phyloP scores from a whole-genome alignment of 1,140 invertebrate genomes.

The Nasonia vitripennis region DNA sequence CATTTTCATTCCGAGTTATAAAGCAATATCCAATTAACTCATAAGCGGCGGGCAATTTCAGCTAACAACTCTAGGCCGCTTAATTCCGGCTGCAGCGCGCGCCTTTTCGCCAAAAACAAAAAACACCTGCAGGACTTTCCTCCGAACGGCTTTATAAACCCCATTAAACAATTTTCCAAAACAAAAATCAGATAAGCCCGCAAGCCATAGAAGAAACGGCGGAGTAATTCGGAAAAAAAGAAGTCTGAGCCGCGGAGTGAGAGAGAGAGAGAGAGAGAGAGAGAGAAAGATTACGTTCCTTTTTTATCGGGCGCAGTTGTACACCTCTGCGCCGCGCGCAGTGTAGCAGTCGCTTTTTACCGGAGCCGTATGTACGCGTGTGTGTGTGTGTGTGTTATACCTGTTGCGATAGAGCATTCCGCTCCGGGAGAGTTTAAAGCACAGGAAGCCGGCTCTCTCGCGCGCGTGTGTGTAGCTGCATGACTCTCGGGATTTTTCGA shows the following conservation, averaged over 20 bases:
- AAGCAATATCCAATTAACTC: background rate
- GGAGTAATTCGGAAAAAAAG: background rate
- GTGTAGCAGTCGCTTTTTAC: conserved; percentile 26
- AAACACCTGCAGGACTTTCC: background rate
- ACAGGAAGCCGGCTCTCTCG: background rate
- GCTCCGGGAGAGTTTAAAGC: background rate
- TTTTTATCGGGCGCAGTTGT: conserved; percentile 19
- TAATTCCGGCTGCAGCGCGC: background rate
- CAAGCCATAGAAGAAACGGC: background rate
- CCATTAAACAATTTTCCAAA: background rate
- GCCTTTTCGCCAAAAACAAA: background rate
- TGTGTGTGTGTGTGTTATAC: background rate
- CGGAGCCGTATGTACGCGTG: background rate
- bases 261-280: background rate
- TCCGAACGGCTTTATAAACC: background rate
- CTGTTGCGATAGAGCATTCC: conserved; percentile 32
- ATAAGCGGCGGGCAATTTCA: background rate
- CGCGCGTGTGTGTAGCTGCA: conserved; percentile 1
- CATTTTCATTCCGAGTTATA: background rate
- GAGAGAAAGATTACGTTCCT: conserved; percentile 34
- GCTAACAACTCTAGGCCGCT: background rate
- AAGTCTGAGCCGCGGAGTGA: background rate
- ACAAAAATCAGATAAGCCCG: too few species aligned
- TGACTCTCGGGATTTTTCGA: conserved; percentile 33
- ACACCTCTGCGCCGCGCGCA: background rate